Base-by-base conservation (phyloP, 2,888 invertebrate species). In the Andrena praecox region DNA sequence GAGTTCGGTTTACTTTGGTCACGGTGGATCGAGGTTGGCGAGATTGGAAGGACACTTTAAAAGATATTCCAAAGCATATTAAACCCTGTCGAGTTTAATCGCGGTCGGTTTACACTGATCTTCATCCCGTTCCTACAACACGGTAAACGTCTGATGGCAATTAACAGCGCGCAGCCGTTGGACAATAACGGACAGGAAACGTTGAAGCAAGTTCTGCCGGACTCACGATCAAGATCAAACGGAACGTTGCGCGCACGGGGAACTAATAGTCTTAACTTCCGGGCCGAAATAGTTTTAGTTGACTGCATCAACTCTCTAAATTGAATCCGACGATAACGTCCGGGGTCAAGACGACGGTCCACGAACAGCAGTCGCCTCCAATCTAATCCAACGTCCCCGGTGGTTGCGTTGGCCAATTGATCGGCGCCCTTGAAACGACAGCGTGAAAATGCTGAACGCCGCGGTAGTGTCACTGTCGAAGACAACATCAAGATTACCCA, bases 301-400 rank as follows among this genome's bases (percentile, higher is more conserved):
- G 74, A 78, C 50, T 63, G 20, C 70, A 82, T 70, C 82, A 78
- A 74, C 78, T 75, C 68, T 27, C 84, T 72, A 72, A 82, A 78
- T 83, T 83, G 83, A 82, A 73, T 77, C 54, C 60, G 72, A 82
- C 68, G 77, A 70, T 73, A 73, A 59, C 59, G 76, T 76, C 68
- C 67, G 70, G 77, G 70, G 73, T 71, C 81, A 77, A 82, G 70
- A 77, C 77, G 48, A 66, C 50, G 64, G 27, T 71, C 59, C 64
- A 78, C 71, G 50, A 60, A 59, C 63, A 77, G 24, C 66, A 16
- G 24, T 29, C 63, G 59, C 50, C 67, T 78, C 71, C 67, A 78
- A 75, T 84, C 75, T 77, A 69, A 77, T 64, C 59, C 62, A 12
- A 63, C 63, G 27, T 42, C n/a, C 48, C 24, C 42, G 52, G 33